These are phyloP conservation scores for Enteromius fasciolatus DNA, from an alignment of 2,797 vertebrate genomes.

Conservation along the genomic window DNA sequence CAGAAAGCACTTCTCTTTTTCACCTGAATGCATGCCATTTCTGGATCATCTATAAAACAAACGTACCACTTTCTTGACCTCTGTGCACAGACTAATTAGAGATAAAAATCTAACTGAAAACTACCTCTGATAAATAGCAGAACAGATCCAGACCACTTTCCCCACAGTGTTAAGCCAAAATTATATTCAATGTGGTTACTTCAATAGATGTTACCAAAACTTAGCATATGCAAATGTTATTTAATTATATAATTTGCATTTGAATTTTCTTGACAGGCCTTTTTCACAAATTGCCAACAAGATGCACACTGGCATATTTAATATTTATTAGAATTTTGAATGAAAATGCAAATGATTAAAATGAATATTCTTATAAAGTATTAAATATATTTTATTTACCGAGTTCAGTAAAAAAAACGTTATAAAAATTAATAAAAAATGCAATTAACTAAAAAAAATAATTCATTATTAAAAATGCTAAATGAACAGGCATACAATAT, in stretches of 20 bases:
- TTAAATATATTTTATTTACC: not conserved
- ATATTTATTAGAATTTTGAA: not conserved
- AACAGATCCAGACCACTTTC: not conserved
- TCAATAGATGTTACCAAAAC: not conserved
- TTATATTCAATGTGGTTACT: not conserved
- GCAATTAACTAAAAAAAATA: not conserved
- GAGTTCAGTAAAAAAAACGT: not conserved
- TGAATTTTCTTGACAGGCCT: not conserved
- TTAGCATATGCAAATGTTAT: not conserved
- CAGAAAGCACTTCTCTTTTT: slow-evolving; percentile 17
- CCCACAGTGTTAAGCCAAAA: not conserved
- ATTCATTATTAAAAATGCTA: not conserved
- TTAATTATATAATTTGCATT: not conserved
- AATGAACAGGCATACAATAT: not conserved
- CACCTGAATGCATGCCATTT: slow-evolving; percentile 6
- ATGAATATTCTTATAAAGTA: too few species aligned
- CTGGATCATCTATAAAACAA: slow-evolving; percentile 8
- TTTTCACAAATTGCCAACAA: slow-evolving; percentile 3
- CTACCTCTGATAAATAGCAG: not conserved
- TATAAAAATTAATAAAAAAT: not conserved
- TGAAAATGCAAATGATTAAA: not conserved
- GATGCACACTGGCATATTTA: not conserved
- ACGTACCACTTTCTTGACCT: not conserved
- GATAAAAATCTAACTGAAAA: slow-evolving; percentile 27
- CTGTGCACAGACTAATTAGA: slow-evolving; percentile 1